Conservation (phyloP, 2,888 invertebrate species). For the Balanococcus diminutus region DNA sequence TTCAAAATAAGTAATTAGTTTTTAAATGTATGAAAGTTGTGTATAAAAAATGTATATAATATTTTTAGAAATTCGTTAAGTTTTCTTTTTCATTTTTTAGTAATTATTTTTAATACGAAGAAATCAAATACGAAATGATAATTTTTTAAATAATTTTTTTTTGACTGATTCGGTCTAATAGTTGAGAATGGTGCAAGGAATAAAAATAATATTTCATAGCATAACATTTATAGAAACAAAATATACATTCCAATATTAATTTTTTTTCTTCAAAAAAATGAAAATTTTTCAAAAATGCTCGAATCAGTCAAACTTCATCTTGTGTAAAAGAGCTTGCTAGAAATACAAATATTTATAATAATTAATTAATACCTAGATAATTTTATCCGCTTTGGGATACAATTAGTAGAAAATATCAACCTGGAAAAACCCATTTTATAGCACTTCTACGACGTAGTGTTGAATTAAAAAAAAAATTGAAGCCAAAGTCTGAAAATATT, state of each 20-base stretch:
- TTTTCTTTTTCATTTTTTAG: slow-evolving; percentile 26
- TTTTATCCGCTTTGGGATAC: not conserved
- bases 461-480: not conserved
- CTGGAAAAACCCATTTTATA: not conserved
- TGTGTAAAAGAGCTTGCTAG: slow-evolving; percentile 23
- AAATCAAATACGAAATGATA: not conserved
- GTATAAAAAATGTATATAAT: slow-evolving; percentile 16
- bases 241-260: not conserved
- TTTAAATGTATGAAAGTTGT: not conserved
- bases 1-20: slow-evolving; percentile 11
- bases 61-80: slow-evolving; percentile 40
- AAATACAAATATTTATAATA: slow-evolving; percentile 22
- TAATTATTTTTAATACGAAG: not conserved
- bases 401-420: not conserved
- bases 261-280: no score
- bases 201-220: not conserved
- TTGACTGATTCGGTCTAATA: not conserved
- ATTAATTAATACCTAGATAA: slow-evolving; percentile 15
- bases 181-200: not conserved
- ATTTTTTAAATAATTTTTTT: no score
- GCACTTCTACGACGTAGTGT: not conserved
- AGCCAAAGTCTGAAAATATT: slow-evolving; percentile 10
- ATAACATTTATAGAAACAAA: not conserved
- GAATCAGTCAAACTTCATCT: slow-evolving; percentile 20
- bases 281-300: not conserved